These are phyloP conservation scores for Creontiades dilutus DNA, from an alignment of 2,888 invertebrate species.

Conservation along the genomic window DNA sequence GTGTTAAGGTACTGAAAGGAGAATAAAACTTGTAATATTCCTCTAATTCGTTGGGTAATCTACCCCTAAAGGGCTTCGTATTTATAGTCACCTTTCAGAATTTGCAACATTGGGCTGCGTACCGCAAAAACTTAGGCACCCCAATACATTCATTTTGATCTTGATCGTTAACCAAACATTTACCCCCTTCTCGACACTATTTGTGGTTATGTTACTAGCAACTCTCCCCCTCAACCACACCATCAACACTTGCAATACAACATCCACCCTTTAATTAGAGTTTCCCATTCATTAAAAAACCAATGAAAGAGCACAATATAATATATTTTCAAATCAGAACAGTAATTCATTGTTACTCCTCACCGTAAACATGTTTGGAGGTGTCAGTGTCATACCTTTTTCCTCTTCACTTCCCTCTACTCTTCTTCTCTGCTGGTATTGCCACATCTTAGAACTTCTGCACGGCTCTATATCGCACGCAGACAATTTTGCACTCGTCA, in stretches of 20 bases:
- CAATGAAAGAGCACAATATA: conserved; percentile 58
- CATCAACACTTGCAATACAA: background rate
- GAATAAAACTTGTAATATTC: too few species aligned
- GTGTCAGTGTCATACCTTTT: conserved; percentile 73
- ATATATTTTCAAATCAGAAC: conserved; percentile 14
- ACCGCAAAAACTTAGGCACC: too few species aligned
- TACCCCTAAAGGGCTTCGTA: too few species aligned
- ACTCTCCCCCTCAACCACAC: conserved; percentile 2
- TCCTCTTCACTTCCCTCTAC: conserved; percentile 51
- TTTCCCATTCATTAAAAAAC: background rate
- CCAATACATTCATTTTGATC: background rate
- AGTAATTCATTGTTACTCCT: conserved; percentile 47
- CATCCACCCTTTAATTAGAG: background rate
- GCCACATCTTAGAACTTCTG: conserved; percentile 51
- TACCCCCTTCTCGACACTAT: background rate
- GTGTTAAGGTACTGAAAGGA: too few species aligned
- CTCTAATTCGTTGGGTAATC: too few species aligned
- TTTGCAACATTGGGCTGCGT: too few species aligned
- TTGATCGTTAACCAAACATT: conserved; percentile 9
- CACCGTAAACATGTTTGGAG: conserved; percentile 73
- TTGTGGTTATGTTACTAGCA: conserved; percentile 53
- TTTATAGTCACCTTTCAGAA: too few species aligned
- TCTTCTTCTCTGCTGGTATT: conserved; percentile 10
- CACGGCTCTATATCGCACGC: conserved; percentile 62
- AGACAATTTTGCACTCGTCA: conserved; percentile 60